A percentile compares a stretch with the other conserved stretches of the same genome.
phyloP scores from a whole-genome alignment of 2,888 invertebrate species.

The Nymphalis c-album region DNA sequence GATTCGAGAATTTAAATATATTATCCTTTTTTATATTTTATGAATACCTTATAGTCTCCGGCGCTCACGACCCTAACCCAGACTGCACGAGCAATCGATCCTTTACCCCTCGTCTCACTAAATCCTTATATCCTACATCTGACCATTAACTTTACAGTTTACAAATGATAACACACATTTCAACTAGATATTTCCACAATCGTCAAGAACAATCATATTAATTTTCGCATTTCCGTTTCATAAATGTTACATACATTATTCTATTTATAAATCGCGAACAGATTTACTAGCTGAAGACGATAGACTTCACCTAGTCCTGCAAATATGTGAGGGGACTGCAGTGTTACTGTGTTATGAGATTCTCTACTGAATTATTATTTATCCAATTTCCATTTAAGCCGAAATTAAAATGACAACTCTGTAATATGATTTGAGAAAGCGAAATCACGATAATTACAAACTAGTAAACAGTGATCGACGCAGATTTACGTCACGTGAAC shows the following conservation, averaged over 20 bases:
- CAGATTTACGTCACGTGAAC: conserved; percentile 53
- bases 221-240: conserved; percentile 10
- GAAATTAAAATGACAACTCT: neutral
- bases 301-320: conserved; percentile 11
- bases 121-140: conserved; percentile 20
- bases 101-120: conserved; percentile 22
- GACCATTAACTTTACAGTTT: conserved; percentile 18
- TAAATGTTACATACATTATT: conserved; percentile 22
- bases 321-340: neutral
- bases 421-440: neutral
- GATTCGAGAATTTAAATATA: conserved; percentile 13
- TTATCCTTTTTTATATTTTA: conserved; percentile 7
- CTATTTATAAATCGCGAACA: conserved; percentile 22
- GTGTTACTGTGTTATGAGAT: neutral
- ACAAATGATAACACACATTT: conserved; percentile 5
- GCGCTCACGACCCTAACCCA: conserved; percentile 13
- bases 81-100: conserved; percentile 10
- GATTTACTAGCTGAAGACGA: conserved; percentile 16
- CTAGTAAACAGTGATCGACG: conserved; percentile 41
- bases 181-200: conserved; percentile 4
- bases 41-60: conserved; percentile 9
- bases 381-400: neutral
- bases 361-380: neutral
- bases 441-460: conserved; percentile 4
- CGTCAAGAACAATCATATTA: conserved; percentile 7